Percentiles rank a stretch among this genome's conserved stretches.
These are phyloP conservation scores for Mythimna impura DNA, from an alignment of 2,888 invertebrate genomes.

Conservation along the genomic window DNA sequence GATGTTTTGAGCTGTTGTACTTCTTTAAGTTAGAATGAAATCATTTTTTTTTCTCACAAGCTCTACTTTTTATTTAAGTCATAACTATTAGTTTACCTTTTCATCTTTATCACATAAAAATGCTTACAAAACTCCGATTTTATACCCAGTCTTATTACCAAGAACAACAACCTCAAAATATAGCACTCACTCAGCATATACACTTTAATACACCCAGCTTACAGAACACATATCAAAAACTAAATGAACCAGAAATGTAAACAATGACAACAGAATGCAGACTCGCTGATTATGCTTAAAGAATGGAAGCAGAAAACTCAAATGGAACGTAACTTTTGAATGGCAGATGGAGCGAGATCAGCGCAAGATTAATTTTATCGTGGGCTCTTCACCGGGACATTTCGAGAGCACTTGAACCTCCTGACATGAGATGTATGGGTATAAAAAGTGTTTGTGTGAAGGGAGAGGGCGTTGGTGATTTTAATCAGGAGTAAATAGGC, in stretches of 20 bases:
- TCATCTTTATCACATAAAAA: not conserved
- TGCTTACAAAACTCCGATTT: not conserved
- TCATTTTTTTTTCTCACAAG: no score
- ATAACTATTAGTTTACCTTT: not conserved
- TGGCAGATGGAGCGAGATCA: slow-evolving; percentile 53
- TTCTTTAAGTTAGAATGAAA: not conserved
- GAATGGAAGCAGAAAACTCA: slow-evolving; percentile 57
- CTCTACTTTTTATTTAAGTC: not conserved
- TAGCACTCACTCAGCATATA: slow-evolving; percentile 15
- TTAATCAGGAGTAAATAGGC: slow-evolving; percentile 57
- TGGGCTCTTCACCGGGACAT: slow-evolving; percentile 43
- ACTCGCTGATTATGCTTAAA: slow-evolving; percentile 57
- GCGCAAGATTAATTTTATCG: slow-evolving; percentile 66
- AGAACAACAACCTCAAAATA: slow-evolving; percentile 26
- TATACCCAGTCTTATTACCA: not conserved
- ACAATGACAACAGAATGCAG: slow-evolving; percentile 54
- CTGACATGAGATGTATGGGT: slow-evolving; percentile 57
- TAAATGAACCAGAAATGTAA: slow-evolving; percentile 53
- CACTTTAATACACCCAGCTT: slow-evolving; percentile 32
- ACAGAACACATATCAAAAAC: slow-evolving; percentile 36
- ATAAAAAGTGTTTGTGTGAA: slow-evolving; percentile 61
- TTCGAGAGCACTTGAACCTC: slow-evolving; percentile 55
- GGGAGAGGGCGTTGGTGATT: slow-evolving; percentile 55
- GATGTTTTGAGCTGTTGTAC: not conserved
- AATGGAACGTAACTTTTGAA: slow-evolving; percentile 61